These are phyloP conservation scores for Drosophila santomea DNA, from an alignment of 1,140 invertebrate genomes.

Conservation along the genomic window DNA sequence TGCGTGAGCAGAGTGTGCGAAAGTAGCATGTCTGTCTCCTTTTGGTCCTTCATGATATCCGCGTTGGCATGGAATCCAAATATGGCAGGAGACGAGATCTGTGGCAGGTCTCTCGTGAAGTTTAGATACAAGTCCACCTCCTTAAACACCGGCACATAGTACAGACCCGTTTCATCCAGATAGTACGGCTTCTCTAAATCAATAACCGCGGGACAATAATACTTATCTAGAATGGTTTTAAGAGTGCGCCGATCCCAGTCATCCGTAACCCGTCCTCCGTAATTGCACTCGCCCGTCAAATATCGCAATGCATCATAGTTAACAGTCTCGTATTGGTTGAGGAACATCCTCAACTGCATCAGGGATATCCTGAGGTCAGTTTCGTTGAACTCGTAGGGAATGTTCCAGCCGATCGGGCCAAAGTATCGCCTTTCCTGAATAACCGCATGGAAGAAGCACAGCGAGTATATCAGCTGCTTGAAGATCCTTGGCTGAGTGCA, in stretches of 20 bases:
- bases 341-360: slow-evolving; percentile 94
- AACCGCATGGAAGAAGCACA: slow-evolving; percentile 98
- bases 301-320: slow-evolving; percentile 96
- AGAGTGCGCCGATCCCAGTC: slow-evolving; percentile 96
- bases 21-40: slow-evolving; percentile 93
- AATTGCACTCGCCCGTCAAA: slow-evolving; percentile 97
- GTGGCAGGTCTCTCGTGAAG: slow-evolving; percentile 91
- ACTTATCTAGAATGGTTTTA: slow-evolving; percentile 92
- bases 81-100: slow-evolving; percentile 92
- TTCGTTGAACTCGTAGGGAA: slow-evolving; percentile 97
- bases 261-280: slow-evolving; percentile 97
- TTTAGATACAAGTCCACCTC: slow-evolving; percentile 92
- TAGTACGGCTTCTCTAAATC: slow-evolving; percentile 86
- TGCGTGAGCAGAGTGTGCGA: slow-evolving; percentile 93
- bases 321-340: slow-evolving; percentile 94
- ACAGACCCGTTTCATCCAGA: slow-evolving; percentile 89
- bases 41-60: slow-evolving; percentile 96
- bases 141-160: slow-evolving; percentile 90
- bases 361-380: slow-evolving; percentile 95
- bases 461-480: slow-evolving; percentile 94
- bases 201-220: slow-evolving; percentile 89
- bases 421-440: slow-evolving; percentile 96
- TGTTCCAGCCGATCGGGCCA: slow-evolving; percentile 97
- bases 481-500: slow-evolving; percentile 91
- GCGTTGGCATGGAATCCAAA: slow-evolving; percentile 98